These are phyloP conservation scores for Acronicta leporina DNA, from an alignment of 2,888 invertebrate genomes.

Conservation along the genomic window DNA sequence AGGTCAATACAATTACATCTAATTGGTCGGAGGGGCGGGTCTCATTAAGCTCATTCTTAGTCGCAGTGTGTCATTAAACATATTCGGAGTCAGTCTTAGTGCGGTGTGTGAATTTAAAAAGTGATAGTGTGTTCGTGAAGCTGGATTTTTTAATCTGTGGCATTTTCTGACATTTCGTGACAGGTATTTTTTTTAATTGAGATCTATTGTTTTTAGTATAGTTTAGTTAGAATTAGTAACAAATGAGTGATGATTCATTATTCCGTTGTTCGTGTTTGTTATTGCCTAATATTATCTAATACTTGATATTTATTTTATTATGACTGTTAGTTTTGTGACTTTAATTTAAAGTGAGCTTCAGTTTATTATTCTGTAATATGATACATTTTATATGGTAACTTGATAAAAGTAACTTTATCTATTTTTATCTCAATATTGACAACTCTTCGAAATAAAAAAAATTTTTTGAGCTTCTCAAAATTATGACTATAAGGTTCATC, in stretches of 20 bases:
- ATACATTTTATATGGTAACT: no score
- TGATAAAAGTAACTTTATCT: no score
- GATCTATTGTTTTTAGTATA: background rate
- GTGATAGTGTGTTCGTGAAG: slow-evolving; percentile 35
- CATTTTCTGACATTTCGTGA: background rate
- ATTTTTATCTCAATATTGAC: no score
- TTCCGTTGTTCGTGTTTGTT: no score
- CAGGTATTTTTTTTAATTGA: slow-evolving; percentile 18
- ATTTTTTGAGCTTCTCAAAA: no score
- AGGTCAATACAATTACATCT: slow-evolving; percentile 87
- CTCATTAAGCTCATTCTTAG: slow-evolving; percentile 73
- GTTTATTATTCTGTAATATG: no score
- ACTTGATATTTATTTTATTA: background rate
- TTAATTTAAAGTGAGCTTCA: no score
- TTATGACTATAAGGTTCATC: no score
- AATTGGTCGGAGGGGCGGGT: slow-evolving; percentile 78
- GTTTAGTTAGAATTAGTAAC: no score
- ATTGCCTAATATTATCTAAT: background rate
- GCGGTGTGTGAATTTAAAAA: slow-evolving; percentile 40
- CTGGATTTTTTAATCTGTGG: slow-evolving; percentile 20
- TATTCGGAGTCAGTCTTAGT: slow-evolving; percentile 39
- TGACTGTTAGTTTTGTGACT: background rate
- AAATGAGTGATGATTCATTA: no score
- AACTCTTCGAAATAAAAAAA: no score
- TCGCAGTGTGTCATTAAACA: slow-evolving; percentile 55